Percentiles rank a stretch among this genome's conserved stretches.
Conservation (phyloP, 2,888 invertebrate species). For the Platerodrilus igneus region DNA sequence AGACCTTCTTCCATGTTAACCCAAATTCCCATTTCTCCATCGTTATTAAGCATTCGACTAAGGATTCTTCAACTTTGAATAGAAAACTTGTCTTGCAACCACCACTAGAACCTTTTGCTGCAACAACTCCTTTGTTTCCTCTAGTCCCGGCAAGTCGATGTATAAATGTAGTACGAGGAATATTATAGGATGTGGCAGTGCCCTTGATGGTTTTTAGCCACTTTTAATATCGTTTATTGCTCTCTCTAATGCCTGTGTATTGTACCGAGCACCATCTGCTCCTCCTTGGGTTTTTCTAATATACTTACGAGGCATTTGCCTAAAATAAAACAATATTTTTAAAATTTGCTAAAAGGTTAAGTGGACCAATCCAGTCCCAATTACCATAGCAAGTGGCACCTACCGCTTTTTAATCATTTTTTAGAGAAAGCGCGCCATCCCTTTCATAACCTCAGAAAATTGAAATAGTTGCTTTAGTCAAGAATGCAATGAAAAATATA, state of each 20-base stretch:
- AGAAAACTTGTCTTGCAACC: too few relatives aligned
- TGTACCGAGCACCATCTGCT: neutral
- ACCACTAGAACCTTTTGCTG: too few relatives aligned
- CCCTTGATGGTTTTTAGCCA: neutral
- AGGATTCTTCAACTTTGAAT: neutral
- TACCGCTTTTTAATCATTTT: too few relatives aligned
- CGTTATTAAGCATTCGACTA: slow-evolving; percentile 1
- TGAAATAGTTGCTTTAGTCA: too few relatives aligned
- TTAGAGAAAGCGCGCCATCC: too few relatives aligned
- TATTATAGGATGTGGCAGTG: slow-evolving; percentile 2
- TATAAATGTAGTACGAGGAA: neutral
- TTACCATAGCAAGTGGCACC: too few relatives aligned
- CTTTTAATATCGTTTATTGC: neutral
- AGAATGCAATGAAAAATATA: too few relatives aligned
- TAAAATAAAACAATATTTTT: too few relatives aligned
- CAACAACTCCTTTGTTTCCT: too few relatives aligned
- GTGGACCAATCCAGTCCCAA: too few relatives aligned
- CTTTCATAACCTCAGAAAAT: too few relatives aligned
- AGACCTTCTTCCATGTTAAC: slow-evolving; percentile 5
- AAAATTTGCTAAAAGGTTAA: too few relatives aligned
- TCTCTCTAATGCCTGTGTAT: neutral
- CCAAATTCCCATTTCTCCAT: slow-evolving; percentile 11
- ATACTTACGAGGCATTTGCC: neutral
- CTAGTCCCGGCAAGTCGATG: neutral
- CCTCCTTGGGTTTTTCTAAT: neutral